These are phyloP conservation scores for Alligator sinensis DNA, from an alignment of 2,113 vertebrate genomes.

Conservation along the genomic window DNA sequence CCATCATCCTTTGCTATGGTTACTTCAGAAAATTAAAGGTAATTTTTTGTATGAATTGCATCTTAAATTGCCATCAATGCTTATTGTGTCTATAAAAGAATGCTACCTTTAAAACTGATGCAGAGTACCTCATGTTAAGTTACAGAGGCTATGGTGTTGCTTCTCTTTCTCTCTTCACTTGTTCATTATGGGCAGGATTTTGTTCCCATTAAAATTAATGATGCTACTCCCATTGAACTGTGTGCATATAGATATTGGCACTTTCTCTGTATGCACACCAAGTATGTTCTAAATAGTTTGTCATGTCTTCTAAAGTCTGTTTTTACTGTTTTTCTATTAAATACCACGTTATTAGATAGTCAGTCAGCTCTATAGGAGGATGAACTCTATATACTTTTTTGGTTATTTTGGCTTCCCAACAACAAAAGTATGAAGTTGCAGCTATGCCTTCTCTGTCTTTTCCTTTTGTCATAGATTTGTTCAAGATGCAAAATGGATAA, in stretches of 20 bases:
- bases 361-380: slow-evolving; percentile 2
- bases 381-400: neutral
- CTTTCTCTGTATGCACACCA: neutral
- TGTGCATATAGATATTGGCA: neutral
- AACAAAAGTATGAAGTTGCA: neutral
- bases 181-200: neutral
- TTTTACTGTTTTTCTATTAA: neutral
- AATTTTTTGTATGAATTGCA: neutral
- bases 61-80: neutral
- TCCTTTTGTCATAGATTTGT: neutral
- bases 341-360: neutral
- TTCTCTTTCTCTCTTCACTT: neutral
- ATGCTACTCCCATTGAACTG: neutral
- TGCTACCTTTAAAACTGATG: neutral
- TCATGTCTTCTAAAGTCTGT: neutral
- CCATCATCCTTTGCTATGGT: neutral
- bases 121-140: neutral
- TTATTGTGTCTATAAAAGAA: neutral
- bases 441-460: neutral
- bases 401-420: neutral
- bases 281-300: neutral
- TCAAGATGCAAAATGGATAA: neutral
- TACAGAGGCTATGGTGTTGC: neutral
- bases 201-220: neutral
- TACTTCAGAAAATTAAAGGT: slow-evolving; percentile 1